Conservation (phyloP, 2,888 invertebrate species). For the Hyposoter didymator region DNA sequence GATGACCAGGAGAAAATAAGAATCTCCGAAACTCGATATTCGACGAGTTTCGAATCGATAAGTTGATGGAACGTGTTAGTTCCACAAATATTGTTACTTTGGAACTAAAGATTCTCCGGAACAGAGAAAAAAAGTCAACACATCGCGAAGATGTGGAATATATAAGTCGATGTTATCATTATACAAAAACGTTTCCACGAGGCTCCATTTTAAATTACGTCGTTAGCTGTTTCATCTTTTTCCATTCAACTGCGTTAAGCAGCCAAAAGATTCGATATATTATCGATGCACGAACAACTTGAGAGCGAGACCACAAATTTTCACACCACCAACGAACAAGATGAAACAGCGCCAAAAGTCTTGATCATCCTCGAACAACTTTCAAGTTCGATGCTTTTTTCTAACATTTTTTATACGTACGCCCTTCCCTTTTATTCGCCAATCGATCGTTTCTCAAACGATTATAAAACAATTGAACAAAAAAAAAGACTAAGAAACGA, state of each 20-base stretch:
- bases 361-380: conserved; percentile 35
- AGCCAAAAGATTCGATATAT: conserved; percentile 37
- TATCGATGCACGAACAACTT: conserved; percentile 43
- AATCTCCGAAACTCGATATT: conserved; percentile 54
- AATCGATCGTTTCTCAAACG: conserved; percentile 34
- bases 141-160: conserved; percentile 29
- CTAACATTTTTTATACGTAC: conserved; percentile 61
- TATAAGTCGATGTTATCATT: conserved; percentile 20
- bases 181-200: conserved; percentile 27
- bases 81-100: conserved; percentile 16
- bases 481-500: conserved; percentile 23
- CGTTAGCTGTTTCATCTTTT: background rate
- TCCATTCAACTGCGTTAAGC: background rate
- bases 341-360: conserved; percentile 64
- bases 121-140: background rate
- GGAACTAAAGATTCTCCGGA: conserved; percentile 13
- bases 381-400: conserved; percentile 51
- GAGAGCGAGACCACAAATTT: background rate
- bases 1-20: conserved; percentile 6
- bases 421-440: conserved; percentile 27
- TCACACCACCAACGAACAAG: conserved; percentile 9
- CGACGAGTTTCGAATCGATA: conserved; percentile 49
- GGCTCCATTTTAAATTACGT: conserved; percentile 35
- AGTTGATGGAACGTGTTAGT: background rate
- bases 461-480: background rate